These are phyloP conservation scores for Solen grandis DNA, from an alignment of 1,140 invertebrate genomes.

Conservation along the genomic window DNA sequence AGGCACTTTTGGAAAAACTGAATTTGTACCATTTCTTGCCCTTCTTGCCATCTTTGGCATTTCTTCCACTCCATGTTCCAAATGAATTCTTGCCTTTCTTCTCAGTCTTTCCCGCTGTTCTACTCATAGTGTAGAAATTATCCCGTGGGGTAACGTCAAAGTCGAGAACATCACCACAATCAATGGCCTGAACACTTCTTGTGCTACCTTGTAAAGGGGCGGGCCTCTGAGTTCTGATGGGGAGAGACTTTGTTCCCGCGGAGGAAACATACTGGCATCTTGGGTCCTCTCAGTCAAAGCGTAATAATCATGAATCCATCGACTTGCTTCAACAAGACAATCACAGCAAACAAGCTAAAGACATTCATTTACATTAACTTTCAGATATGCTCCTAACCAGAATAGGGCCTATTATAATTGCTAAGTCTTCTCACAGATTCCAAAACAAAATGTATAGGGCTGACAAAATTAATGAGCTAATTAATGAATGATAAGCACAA, in stretches of 20 bases:
- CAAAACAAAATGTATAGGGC: too few species aligned
- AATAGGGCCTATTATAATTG: too few species aligned
- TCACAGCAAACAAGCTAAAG: too few species aligned
- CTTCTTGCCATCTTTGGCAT: conserved; percentile 18
- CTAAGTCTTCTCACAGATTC: too few species aligned
- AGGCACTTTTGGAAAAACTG: conserved; percentile 1
- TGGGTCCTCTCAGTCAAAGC: background rate
- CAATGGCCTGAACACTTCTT: background rate
- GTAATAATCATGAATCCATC: conserved; percentile 47
- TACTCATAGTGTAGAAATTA: background rate
- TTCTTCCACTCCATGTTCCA: conserved; percentile 43
- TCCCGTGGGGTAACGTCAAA: background rate
- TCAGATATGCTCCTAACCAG: too few species aligned
- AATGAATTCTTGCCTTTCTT: background rate
- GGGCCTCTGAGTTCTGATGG: background rate
- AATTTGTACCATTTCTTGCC: conserved; percentile 51
- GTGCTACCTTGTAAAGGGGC: background rate
- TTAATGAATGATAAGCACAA: too few species aligned
- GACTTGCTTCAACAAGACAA: conserved; percentile 32
- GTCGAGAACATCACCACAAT: background rate
- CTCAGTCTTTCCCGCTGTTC: background rate
- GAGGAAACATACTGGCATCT: background rate
- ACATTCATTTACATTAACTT: too few species aligned
- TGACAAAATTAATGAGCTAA: too few species aligned
- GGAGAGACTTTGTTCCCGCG: background rate